Evolutionary conservation across 2,797 vertebrate species (phyloP).

Genomic region (Nyctalus aviator): DNA sequence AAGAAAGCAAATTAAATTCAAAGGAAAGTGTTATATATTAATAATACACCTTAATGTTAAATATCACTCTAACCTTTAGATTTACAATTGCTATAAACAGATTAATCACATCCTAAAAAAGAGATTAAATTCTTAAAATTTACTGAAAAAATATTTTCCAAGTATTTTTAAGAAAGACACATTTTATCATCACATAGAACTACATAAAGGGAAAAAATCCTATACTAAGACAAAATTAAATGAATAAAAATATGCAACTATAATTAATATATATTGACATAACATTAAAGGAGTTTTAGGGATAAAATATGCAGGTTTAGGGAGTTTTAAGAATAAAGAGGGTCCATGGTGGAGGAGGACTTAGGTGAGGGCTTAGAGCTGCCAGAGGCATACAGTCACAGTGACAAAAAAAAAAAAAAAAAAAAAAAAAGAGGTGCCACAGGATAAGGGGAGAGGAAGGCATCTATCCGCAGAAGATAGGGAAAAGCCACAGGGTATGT

Average conservation of each 20-base stretch:
- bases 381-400: no score
- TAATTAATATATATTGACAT: not conserved
- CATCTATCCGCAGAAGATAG: no score
- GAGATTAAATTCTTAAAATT: not conserved
- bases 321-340: no score
- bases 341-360: no score
- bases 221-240: not conserved
- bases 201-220: not conserved
- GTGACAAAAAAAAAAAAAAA: no score
- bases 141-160: slow-evolving; percentile 32
- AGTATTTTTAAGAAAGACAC: not conserved
- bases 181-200: not conserved
- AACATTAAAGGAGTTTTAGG: no score
- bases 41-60: not conserved
- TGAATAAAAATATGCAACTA: not conserved
- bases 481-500: no score
- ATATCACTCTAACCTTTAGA: not conserved
- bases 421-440: no score
- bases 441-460: no score
- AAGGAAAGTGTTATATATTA: not conserved
- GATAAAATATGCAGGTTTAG: no score
- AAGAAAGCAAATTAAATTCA: not conserved
- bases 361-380: no score
- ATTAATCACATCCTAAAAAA: not conserved
- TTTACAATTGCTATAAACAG: not conserved